phyloP scores from a whole-genome alignment of 2,888 invertebrate species.

The Neelides folsomi region DNA sequence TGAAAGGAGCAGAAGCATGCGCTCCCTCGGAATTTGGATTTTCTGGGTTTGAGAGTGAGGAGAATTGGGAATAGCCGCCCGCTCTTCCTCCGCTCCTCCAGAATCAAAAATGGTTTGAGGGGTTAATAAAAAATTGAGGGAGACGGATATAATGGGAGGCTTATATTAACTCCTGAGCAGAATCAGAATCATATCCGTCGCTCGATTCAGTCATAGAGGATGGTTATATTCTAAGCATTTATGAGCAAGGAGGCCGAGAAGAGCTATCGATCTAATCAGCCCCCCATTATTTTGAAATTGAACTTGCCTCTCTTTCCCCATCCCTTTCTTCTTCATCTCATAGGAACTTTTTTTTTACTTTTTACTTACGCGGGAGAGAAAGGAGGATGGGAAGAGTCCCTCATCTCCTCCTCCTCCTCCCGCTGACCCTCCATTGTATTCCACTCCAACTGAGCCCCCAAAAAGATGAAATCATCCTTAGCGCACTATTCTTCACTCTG shows the following conservation, averaged over 20 bases:
- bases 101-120: conserved; percentile 34
- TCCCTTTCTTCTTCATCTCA: conserved; percentile 4
- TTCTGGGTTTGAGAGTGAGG: conserved; percentile 20
- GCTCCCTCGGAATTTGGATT: conserved; percentile 25
- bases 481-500: no score
- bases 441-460: conserved; percentile 9
- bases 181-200: no score
- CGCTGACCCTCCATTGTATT: conserved; percentile 7
- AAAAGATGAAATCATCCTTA: background rate
- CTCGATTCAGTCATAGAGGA: no score
- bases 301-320: conserved; percentile 16
- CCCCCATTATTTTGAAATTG: conserved; percentile 21
- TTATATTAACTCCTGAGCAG: no score
- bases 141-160: conserved; percentile 9
- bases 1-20: conserved; percentile 28
- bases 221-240: no score
- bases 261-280: conserved; percentile 31
- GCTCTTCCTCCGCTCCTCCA: conserved; percentile 23
- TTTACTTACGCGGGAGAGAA: conserved; percentile 2
- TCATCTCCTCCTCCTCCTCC: background rate
- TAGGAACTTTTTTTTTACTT: conserved; percentile 1
- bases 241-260: conserved; percentile 6
- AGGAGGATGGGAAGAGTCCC: background rate
- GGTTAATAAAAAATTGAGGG: conserved; percentile 34
- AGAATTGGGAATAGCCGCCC: conserved; percentile 13